A percentile compares a stretch with the other conserved stretches of the same genome.
These are phyloP conservation scores for Scaptomyza flava DNA, from an alignment of 2,888 invertebrate species.

Conservation along the genomic window DNA sequence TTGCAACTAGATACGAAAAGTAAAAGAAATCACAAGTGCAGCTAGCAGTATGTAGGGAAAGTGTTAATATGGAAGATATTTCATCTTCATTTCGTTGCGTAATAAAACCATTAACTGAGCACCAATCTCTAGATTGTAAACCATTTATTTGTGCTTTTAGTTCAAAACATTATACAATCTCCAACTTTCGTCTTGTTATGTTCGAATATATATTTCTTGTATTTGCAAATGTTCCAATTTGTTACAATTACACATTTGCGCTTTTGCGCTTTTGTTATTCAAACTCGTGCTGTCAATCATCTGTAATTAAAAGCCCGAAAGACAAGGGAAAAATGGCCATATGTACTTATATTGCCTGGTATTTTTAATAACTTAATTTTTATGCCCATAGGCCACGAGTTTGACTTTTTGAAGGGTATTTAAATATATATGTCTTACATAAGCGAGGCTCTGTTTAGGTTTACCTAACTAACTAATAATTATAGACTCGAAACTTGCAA, in stretches of 20 bases:
- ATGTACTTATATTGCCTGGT: constrained; percentile 23
- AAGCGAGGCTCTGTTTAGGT: constrained; percentile 47
- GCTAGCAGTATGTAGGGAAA: too few species aligned
- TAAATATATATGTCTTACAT: constrained; percentile 67
- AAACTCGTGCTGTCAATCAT: constrained; percentile 53
- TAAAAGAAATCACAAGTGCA: not conserved
- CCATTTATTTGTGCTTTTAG: too few species aligned
- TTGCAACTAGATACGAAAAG: constrained; percentile 6
- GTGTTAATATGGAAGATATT: not conserved
- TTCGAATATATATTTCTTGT: not conserved
- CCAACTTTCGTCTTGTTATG: not conserved
- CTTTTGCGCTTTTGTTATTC: constrained; percentile 20
- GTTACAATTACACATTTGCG: constrained; percentile 29
- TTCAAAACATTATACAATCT: constrained; percentile 1
- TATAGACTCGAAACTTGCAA: constrained; percentile 64
- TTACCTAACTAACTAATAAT: constrained; percentile 73
- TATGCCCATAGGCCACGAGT: constrained; percentile 61
- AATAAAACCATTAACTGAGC: not conserved
- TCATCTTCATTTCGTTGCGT: too few species aligned
- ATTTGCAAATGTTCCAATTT: constrained; percentile 21
- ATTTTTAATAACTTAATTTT: constrained; percentile 72
- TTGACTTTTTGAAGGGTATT: constrained; percentile 33
- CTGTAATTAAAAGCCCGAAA: constrained; percentile 55
- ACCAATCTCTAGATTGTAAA: not conserved
- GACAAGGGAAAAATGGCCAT: constrained; percentile 19